A percentile compares a stretch with the other conserved stretches of the same genome.
These are phyloP conservation scores for Stenichneumon culpator DNA, from an alignment of 2,888 invertebrate genomes.

Conservation along the genomic window DNA sequence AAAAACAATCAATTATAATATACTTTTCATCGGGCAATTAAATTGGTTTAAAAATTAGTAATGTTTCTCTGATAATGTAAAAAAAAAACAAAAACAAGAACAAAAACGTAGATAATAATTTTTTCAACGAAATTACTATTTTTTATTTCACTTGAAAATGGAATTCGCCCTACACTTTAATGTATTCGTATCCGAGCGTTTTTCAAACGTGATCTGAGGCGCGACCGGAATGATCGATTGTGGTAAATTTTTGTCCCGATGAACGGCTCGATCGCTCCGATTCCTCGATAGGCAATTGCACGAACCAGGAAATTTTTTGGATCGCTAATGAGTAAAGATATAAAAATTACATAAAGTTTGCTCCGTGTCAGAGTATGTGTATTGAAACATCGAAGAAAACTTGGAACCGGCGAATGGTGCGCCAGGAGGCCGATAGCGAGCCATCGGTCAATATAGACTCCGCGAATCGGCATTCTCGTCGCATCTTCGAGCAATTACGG, in stretches of 20 bases:
- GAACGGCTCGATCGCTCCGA: neutral
- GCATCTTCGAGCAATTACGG: constrained; percentile 60
- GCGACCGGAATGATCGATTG: neutral
- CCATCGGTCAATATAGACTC: constrained; percentile 41
- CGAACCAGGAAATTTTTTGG: neutral
- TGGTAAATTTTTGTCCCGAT: neutral
- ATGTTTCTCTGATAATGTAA: no score
- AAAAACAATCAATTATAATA: no score
- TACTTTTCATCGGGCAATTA: no score
- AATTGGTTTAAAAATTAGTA: no score
- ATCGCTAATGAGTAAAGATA: neutral
- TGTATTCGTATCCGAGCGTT: no score
- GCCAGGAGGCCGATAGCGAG: constrained; percentile 25
- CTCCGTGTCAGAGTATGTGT: neutral
- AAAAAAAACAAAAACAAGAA: no score
- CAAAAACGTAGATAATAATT: no score
- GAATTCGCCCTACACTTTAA: no score
- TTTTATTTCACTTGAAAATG: no score
- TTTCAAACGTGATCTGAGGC: no score
- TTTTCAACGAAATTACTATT: no score
- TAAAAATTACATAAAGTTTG: neutral
- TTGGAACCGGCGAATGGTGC: constrained; percentile 8
- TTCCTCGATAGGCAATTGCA: neutral
- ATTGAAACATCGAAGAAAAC: constrained; percentile 11
- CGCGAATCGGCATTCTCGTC: constrained; percentile 45